These are phyloP conservation scores for Cololabis saira DNA, from an alignment of 2,113 vertebrate genomes.

Conservation along the genomic window DNA sequence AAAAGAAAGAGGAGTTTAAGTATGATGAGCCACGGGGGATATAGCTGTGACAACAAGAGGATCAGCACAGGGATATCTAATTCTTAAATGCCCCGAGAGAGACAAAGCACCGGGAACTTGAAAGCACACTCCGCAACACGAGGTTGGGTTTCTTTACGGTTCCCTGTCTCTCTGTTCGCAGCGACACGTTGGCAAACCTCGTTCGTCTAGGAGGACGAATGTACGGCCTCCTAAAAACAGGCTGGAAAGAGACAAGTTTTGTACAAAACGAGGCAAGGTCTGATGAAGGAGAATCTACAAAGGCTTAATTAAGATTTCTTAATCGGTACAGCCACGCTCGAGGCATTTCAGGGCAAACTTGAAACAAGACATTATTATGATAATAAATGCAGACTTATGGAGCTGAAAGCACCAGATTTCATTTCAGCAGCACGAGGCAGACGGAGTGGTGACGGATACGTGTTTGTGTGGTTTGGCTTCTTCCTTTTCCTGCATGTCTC, in stretches of 20 bases:
- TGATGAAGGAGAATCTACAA: conserved; percentile 80
- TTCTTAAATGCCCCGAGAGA: conserved; percentile 72
- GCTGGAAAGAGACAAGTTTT: conserved; percentile 46
- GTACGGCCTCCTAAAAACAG: conserved; percentile 53
- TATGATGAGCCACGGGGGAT: conserved; percentile 79
- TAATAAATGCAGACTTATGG: conserved; percentile 72
- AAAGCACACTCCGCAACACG: conserved; percentile 64
- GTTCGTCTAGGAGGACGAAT: conserved; percentile 45
- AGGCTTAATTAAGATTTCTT: conserved; percentile 83
- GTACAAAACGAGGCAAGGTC: conserved; percentile 71
- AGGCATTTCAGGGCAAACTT: conserved; percentile 75
- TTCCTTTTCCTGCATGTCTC: conserved; percentile 47
- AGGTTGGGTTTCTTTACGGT: conserved; percentile 49
- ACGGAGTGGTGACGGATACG: conserved; percentile 28
- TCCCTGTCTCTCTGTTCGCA: conserved; percentile 39
- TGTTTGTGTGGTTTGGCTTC: conserved; percentile 38
- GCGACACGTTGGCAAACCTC: conserved; percentile 17
- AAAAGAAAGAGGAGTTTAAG: conserved; percentile 75
- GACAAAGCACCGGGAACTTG: conserved; percentile 68
- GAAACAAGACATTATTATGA: conserved; percentile 50
- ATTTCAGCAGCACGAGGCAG: conserved; percentile 45
- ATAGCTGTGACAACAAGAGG: conserved; percentile 78
- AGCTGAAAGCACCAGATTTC: conserved; percentile 63
- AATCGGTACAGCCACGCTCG: conserved; percentile 72
- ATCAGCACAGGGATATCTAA: conserved; percentile 73